Percentiles rank a stretch among this genome's conserved stretches.
Conservation (phyloP, 2,797 vertebrate species). For the Gymnocypris eckloni region DNA sequence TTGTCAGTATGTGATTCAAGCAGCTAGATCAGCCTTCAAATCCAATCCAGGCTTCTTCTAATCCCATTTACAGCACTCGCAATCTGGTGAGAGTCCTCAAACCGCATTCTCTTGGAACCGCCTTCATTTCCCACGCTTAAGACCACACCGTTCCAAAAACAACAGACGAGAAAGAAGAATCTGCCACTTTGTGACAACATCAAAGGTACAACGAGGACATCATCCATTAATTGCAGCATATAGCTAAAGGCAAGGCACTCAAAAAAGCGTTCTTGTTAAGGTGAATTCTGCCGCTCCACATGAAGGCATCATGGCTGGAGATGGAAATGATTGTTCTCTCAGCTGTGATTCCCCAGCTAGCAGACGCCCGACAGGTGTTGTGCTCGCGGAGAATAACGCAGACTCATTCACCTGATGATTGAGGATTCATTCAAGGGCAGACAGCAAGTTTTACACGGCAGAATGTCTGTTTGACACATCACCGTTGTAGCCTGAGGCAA, state of each 20-base stretch:
- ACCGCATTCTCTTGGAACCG: constrained; percentile 1
- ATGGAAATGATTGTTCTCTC: constrained; percentile 34
- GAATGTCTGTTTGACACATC: constrained; percentile 48
- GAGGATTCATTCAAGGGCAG: constrained; percentile 57
- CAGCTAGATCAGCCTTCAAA: constrained; percentile 27
- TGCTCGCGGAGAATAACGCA: constrained; percentile 45
- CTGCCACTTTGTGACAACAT: neutral
- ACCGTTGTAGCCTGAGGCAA: constrained; percentile 49
- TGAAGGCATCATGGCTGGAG: constrained; percentile 26
- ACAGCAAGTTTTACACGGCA: constrained; percentile 48
- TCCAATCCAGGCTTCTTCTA: constrained; percentile 22
- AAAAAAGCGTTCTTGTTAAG: constrained; percentile 27
- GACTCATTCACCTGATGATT: constrained; percentile 54
- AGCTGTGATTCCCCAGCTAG: constrained; percentile 27
- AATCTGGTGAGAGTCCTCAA: constrained; percentile 28
- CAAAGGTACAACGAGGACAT: constrained; percentile 3
- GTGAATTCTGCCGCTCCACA: constrained; percentile 8
- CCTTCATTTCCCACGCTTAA: constrained; percentile 11
- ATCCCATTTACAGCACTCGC: constrained; percentile 22
- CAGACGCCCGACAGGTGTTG: constrained; percentile 52
- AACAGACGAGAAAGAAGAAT: constrained; percentile 11
- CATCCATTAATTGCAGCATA: constrained; percentile 8
- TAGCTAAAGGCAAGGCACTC: constrained; percentile 13
- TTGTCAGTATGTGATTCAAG: constrained; percentile 18
- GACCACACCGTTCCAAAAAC: neutral